These are phyloP conservation scores for Alviniconcha marisindica DNA, from an alignment of 1,140 invertebrate genomes.

Conservation along the genomic window DNA sequence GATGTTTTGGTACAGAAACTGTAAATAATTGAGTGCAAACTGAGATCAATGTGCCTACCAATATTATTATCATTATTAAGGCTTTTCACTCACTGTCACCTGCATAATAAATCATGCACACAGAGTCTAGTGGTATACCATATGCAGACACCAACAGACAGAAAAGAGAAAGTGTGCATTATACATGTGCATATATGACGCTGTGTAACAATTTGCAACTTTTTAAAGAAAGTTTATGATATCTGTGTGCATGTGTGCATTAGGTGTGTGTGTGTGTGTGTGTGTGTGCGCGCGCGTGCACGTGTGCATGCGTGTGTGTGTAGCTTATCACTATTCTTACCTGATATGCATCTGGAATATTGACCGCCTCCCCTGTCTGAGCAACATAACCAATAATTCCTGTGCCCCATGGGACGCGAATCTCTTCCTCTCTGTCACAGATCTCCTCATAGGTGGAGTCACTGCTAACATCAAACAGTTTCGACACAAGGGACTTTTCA, in stretches of 20 bases:
- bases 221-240: no score
- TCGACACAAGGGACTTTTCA: slow-evolving; percentile 87
- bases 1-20: no score
- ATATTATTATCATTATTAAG: no score
- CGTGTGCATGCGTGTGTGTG: slow-evolving; percentile 2
- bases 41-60: no score
- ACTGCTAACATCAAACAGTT: slow-evolving; percentile 90
- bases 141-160: no score
- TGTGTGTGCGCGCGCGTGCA: neutral
- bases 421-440: slow-evolving; percentile 94
- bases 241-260: neutral
- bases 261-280: neutral
- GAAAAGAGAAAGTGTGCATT: no score
- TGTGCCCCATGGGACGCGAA: slow-evolving; percentile 87
- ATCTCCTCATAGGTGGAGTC: slow-evolving; percentile 85
- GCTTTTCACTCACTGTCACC: no score
- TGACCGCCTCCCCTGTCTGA: slow-evolving; percentile 92
- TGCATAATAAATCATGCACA: no score
- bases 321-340: slow-evolving; percentile 77
- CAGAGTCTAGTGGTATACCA: no score
- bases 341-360: slow-evolving; percentile 97
- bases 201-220: no score
- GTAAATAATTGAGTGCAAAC: no score
- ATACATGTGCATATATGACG: no score
- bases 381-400: slow-evolving; percentile 97